These are phyloP conservation scores for Apis cerana DNA, from an alignment of 1,140 invertebrate genomes.

Conservation along the genomic window DNA sequence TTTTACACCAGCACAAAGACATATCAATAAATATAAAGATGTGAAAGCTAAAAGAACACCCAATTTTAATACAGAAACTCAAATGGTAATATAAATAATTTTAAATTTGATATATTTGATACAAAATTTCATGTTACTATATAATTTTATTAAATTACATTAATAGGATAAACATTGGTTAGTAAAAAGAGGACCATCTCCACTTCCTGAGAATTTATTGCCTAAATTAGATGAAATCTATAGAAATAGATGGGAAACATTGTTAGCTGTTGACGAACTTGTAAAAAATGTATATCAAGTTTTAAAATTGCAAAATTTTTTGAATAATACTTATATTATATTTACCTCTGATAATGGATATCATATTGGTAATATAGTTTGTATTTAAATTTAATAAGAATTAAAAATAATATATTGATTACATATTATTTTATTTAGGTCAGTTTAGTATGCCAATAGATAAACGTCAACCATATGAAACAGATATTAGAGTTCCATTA, in stretches of 20 bases:
- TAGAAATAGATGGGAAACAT: slow-evolving; percentile 87
- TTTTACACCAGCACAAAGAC: slow-evolving; percentile 89
- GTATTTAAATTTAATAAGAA: not conserved
- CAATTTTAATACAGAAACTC: slow-evolving; percentile 86
- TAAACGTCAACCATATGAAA: slow-evolving; percentile 94
- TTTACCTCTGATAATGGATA: slow-evolving; percentile 95
- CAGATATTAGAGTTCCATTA: slow-evolving; percentile 92
- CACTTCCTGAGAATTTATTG: slow-evolving; percentile 83
- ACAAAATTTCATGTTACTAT: not conserved
- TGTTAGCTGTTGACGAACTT: slow-evolving; percentile 93
- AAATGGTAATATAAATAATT: slow-evolving; percentile 28
- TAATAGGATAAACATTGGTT: slow-evolving; percentile 91
- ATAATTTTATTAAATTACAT: slow-evolving; percentile 4
- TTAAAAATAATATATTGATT: not conserved
- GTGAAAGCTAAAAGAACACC: slow-evolving; percentile 85
- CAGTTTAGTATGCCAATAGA: slow-evolving; percentile 93
- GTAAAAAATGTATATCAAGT: slow-evolving; percentile 84
- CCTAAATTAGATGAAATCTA: slow-evolving; percentile 86
- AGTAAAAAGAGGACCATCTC: slow-evolving; percentile 84
- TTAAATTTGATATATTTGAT: not conserved
- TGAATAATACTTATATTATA: slow-evolving; percentile 90
- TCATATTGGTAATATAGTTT: slow-evolving; percentile 86
- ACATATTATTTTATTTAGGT: slow-evolving; percentile 80
- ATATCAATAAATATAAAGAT: slow-evolving; percentile 84
- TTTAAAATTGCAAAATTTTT: slow-evolving; percentile 81